Percentiles rank a stretch among this genome's conserved stretches.
Conservation (phyloP, 2,888 invertebrate genomes). For the Chymomyza amoena region DNA sequence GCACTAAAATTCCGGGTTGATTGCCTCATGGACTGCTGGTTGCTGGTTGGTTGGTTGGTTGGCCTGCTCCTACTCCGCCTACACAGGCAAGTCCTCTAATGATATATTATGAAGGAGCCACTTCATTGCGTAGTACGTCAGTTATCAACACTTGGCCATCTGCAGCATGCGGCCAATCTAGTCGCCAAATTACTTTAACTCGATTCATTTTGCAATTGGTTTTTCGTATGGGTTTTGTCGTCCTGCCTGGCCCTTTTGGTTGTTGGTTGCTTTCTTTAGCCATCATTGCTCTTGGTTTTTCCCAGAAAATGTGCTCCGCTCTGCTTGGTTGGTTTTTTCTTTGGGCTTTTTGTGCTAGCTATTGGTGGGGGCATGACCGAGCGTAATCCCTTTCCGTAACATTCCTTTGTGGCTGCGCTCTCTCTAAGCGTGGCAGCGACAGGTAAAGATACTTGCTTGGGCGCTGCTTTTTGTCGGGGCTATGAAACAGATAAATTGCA, state of each 20-base stretch:
- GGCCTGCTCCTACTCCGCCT: too few species aligned
- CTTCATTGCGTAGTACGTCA: slow-evolving; percentile 5
- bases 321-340: slow-evolving; percentile 11
- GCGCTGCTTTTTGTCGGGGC: slow-evolving; percentile 39
- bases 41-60: background rate
- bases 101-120: background rate
- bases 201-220: slow-evolving; percentile 64
- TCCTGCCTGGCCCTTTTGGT: background rate
- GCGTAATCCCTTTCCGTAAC: background rate
- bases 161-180: slow-evolving; percentile 29
- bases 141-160: slow-evolving; percentile 50
- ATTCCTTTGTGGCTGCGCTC: background rate
- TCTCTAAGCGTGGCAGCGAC: slow-evolving; percentile 49
- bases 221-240: slow-evolving; percentile 10
- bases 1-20: slow-evolving; percentile 1
- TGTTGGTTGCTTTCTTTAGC: too few species aligned
- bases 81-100: background rate
- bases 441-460: slow-evolving; percentile 49
- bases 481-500: slow-evolving; percentile 70
- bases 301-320: background rate
- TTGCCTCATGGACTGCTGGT: background rate
- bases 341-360: background rate
- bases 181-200: slow-evolving; percentile 47
- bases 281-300: too few species aligned
- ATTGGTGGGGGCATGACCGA: background rate